Conservation (phyloP, 2,888 invertebrate species). For the Eledona agricola region DNA sequence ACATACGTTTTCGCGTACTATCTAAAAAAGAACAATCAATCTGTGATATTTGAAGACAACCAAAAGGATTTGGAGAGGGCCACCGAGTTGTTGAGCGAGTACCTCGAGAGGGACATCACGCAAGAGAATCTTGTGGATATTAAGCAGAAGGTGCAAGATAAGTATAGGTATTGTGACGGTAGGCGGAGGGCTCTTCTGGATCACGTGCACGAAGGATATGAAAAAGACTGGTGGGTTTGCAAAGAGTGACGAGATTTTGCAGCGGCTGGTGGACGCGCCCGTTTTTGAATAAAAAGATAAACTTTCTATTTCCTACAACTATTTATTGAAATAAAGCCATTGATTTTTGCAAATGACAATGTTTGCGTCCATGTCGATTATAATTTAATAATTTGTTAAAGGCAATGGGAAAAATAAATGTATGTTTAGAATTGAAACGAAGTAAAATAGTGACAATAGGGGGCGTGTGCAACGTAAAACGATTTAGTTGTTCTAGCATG, state of each 20-base stretch:
- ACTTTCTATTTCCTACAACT: too few species aligned
- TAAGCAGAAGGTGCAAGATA: slow-evolving; percentile 99
- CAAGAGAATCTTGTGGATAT: slow-evolving; percentile 96
- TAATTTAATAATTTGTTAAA: too few species aligned
- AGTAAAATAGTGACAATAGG: too few species aligned
- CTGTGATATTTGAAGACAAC: slow-evolving; percentile 98
- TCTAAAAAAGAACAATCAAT: slow-evolving; percentile 97
- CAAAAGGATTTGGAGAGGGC: slow-evolving; percentile 98
- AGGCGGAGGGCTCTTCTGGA: slow-evolving; percentile 93
- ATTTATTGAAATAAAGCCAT: too few species aligned
- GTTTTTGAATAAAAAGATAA: too few species aligned
- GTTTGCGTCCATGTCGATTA: too few species aligned
- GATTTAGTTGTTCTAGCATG: too few species aligned
- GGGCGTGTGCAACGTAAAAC: too few species aligned
- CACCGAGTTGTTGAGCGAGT: slow-evolving; percentile 98
- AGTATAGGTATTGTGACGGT: slow-evolving; percentile 98
- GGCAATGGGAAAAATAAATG: too few species aligned
- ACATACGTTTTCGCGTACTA: slow-evolving; percentile 99
- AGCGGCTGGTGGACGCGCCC: background rate
- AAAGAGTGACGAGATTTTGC: slow-evolving; percentile 68
- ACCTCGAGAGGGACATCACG: slow-evolving; percentile 97
- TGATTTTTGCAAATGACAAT: too few species aligned
- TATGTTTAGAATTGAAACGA: too few species aligned
- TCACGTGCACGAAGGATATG: slow-evolving; percentile 99
- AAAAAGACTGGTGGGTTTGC: slow-evolving; percentile 98